Evolutionary conservation across 2,888 invertebrate genomes (phyloP).

Genomic region (Parascotia fuliginaria): DNA sequence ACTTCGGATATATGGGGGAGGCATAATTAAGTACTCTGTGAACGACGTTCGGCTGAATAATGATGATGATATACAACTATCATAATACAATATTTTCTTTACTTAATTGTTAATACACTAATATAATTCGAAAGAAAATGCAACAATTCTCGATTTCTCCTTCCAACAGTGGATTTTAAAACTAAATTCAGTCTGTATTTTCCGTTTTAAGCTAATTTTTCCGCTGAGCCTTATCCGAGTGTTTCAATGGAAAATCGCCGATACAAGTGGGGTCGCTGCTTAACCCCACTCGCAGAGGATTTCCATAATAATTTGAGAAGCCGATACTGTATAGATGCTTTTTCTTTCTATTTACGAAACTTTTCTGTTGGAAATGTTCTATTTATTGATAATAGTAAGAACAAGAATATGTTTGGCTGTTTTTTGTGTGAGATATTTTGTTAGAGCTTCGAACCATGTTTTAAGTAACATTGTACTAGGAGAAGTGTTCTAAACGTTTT

Average conservation of each 20-base stretch:
- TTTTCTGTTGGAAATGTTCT: conserved; percentile 6
- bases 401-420: neutral
- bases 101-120: too few relatives aligned
- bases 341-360: conserved; percentile 7
- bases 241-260: conserved; percentile 27
- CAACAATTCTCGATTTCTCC: too few relatives aligned
- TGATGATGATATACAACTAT: too few relatives aligned
- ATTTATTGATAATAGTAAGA: neutral
- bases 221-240: conserved; percentile 18
- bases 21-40: too few relatives aligned
- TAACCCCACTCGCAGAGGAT: conserved; percentile 26
- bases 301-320: conserved; percentile 37
- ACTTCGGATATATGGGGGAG: too few relatives aligned
- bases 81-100: too few relatives aligned
- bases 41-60: too few relatives aligned
- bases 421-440: neutral
- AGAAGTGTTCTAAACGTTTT: too few relatives aligned
- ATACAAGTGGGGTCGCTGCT: conserved; percentile 42
- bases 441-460: neutral
- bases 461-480: too few relatives aligned
- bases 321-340: conserved; percentile 28
- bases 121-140: too few relatives aligned
- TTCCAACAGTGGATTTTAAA: too few relatives aligned
- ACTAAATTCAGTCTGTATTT: neutral
- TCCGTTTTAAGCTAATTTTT: conserved; percentile 35